phyloP scores from a whole-genome alignment of 1,140 invertebrate genomes.

The Bombus confusus region DNA sequence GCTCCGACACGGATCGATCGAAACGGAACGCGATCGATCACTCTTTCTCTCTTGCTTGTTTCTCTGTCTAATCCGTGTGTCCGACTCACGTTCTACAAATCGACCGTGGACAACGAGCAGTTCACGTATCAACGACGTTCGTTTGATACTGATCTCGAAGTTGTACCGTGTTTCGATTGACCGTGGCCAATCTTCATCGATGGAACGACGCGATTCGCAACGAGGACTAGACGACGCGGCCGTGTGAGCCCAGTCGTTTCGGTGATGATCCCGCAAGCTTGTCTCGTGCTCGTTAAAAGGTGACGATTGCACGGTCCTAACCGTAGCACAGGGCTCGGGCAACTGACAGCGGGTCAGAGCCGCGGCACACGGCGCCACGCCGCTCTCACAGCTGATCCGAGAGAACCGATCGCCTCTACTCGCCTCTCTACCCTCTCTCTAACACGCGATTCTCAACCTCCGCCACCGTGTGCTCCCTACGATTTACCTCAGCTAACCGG shows the following conservation, averaged over 20 bases:
- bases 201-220: constrained; percentile 11
- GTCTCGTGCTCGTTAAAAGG: constrained; percentile 55
- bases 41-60: too few species aligned
- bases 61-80: not conserved
- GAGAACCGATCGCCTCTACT: constrained; percentile 68
- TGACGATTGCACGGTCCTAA: constrained; percentile 78
- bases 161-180: constrained; percentile 5
- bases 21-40: too few species aligned
- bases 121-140: not conserved
- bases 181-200: not conserved
- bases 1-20: too few species aligned
- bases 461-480: constrained; percentile 36
- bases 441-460: constrained; percentile 61
- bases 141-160: not conserved
- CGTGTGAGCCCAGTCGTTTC: not conserved
- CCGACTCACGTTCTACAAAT: not conserved
- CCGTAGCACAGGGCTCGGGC: constrained; percentile 82
- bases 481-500: constrained; percentile 39
- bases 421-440: constrained; percentile 62
- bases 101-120: constrained; percentile 14
- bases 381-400: constrained; percentile 80
- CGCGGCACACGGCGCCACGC: constrained; percentile 79
- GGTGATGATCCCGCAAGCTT: constrained; percentile 20
- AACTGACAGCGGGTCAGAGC: constrained; percentile 82
- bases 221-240: constrained; percentile 49